Conservation (phyloP, 2,797 vertebrate species). For the Microhierax caerulescens region DNA sequence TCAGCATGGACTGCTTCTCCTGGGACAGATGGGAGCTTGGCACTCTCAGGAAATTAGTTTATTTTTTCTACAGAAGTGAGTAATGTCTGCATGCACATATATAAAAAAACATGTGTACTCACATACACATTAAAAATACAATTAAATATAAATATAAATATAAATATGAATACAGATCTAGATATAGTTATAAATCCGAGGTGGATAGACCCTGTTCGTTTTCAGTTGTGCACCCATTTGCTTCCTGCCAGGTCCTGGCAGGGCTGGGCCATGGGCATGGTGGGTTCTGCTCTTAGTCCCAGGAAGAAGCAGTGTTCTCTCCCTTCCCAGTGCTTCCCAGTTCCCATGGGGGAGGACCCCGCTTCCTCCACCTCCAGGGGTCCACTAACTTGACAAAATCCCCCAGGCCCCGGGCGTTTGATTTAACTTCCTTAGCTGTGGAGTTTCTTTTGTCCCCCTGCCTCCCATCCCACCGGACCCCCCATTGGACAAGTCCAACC, state of each 20-base stretch:
- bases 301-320: background rate
- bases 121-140: too few relatives aligned
- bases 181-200: background rate
- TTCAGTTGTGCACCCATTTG: background rate
- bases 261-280: accelerated
- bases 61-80: background rate
- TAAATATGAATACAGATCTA: too few relatives aligned
- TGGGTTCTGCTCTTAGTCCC: background rate
- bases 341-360: background rate
- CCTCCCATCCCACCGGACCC: too few relatives aligned
- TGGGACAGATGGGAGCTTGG: background rate
- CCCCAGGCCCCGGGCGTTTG: background rate
- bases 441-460: background rate
- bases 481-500: background rate
- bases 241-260: accelerated
- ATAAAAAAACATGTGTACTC: background rate
- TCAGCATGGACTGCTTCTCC: too few relatives aligned
- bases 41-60: background rate
- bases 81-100: background rate
- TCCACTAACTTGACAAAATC: background rate
- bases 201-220: accelerated
- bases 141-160: background rate
- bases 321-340: background rate
- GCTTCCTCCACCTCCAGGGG: background rate
- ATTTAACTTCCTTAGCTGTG: background rate